Evolutionary conservation across 2,113 vertebrate species (phyloP).

Genomic region (Burhinus bistriatus): DNA sequence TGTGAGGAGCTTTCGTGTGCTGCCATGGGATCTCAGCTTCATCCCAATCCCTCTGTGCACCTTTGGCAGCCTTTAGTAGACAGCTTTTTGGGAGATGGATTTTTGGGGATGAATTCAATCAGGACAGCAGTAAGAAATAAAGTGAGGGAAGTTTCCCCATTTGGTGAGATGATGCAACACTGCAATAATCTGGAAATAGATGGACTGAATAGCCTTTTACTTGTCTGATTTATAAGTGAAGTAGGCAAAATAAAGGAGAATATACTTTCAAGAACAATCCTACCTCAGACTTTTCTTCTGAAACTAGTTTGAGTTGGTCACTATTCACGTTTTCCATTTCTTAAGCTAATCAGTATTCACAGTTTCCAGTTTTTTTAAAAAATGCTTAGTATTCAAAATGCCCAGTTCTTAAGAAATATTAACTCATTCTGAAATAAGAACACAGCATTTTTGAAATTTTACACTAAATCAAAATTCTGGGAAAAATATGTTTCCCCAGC

Average conservation of each 20-base stretch:
- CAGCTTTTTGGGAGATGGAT: not conserved
- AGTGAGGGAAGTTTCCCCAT: not conserved
- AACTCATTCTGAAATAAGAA: not conserved
- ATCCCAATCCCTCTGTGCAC: not conserved
- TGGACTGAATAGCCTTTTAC: not conserved
- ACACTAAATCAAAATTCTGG: not conserved
- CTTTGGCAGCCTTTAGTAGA: not conserved
- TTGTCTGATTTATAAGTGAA: not conserved
- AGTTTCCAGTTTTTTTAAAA: not conserved
- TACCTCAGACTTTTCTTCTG: constrained; percentile 15
- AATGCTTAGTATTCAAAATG: not conserved
- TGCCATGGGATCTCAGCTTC: not conserved
- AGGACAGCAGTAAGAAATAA: not conserved
- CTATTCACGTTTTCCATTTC: constrained; percentile 36
- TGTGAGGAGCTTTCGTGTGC: not conserved
- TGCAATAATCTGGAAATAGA: not conserved
- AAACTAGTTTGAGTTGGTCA: constrained; percentile 21
- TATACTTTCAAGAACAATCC: not conserved
- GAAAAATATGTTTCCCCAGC: not conserved
- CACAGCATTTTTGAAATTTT: not conserved
- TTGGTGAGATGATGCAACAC: not conserved
- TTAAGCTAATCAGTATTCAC: constrained; percentile 5
- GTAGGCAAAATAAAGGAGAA: constrained; percentile 43
- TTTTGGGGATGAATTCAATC: not conserved
- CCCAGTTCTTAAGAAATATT: not conserved